A percentile compares a stretch with the other conserved stretches of the same genome.
These are phyloP conservation scores for Pseudopipra pipra DNA, from an alignment of 2,113 vertebrate genomes.

Conservation along the genomic window DNA sequence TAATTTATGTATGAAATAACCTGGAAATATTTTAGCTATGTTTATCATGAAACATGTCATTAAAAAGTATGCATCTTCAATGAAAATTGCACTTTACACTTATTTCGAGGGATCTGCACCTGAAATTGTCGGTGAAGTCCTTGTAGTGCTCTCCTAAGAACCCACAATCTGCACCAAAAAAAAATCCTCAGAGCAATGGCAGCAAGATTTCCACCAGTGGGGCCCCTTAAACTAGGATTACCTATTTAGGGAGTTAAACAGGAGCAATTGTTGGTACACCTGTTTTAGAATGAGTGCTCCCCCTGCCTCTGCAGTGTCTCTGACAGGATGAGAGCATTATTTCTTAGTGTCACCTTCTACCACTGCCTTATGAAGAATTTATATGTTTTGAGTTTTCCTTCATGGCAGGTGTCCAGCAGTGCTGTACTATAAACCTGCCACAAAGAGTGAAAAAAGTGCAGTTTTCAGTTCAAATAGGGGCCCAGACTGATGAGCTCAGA, in stretches of 20 bases:
- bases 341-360: conserved; percentile 30
- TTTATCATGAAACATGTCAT: background rate
- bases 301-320: rapidly evolving
- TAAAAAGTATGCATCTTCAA: background rate
- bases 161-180: background rate
- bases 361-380: conserved; percentile 60
- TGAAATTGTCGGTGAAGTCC: rapidly evolving
- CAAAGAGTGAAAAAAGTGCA: conserved; percentile 4
- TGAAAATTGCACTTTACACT: background rate
- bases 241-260: conserved; percentile 50
- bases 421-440: conserved; percentile 43
- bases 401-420: conserved; percentile 7
- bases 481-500: conserved; percentile 35
- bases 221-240: conserved; percentile 32
- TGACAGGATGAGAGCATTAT: conserved; percentile 28
- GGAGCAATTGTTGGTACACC: conserved; percentile 52
- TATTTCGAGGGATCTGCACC: background rate
- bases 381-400: conserved; percentile 52
- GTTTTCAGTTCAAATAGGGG: conserved; percentile 5
- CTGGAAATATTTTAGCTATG: background rate
- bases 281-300: background rate
- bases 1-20: background rate
- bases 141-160: background rate
- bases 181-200: background rate
- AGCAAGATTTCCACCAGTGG: background rate